Conservation (phyloP, 2,113 vertebrate genomes). For the Amazona guildingii region DNA sequence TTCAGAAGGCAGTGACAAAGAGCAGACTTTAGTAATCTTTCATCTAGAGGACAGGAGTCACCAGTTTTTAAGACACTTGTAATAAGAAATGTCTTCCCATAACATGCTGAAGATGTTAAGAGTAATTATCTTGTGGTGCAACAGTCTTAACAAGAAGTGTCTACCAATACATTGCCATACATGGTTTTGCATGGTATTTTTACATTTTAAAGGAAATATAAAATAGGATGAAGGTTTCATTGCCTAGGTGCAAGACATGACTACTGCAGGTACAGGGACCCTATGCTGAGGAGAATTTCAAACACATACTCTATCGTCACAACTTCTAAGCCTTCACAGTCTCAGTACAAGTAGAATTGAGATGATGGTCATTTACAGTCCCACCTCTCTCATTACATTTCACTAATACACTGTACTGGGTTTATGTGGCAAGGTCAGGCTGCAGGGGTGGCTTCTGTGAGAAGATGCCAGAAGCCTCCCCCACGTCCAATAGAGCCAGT, state of each 20-base stretch:
- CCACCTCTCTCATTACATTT: background rate
- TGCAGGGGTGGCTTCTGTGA: background rate
- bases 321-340: background rate
- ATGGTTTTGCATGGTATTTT: background rate
- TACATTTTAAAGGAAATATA: background rate
- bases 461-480: background rate
- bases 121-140: background rate
- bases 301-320: background rate
- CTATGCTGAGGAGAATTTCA: background rate
- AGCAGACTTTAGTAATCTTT: background rate
- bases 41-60: background rate
- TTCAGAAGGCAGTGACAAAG: background rate
- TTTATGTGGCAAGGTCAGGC: background rate
- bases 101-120: background rate
- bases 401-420: background rate
- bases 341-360: background rate
- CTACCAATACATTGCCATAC: accelerated
- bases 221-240: background rate
- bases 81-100: background rate
- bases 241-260: background rate
- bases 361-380: background rate
- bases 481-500: background rate
- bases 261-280: background rate
- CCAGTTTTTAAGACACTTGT: background rate
- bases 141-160: background rate